Evolutionary conservation across 2,797 vertebrate genomes (phyloP).

Genomic region (Lepus oiostolus): DNA sequence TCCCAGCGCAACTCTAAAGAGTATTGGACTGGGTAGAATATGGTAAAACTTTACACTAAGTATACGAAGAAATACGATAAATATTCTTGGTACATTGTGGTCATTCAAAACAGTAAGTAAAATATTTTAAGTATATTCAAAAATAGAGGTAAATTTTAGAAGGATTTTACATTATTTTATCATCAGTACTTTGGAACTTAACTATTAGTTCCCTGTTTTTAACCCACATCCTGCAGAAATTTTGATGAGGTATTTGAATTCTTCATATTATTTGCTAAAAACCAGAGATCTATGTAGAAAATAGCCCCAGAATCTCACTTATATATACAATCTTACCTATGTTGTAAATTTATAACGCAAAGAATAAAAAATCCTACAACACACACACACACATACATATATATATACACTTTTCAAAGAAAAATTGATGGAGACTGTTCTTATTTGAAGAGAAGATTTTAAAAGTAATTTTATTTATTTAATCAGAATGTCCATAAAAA

Average conservation of each 20-base stretch:
- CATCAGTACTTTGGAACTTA: neutral
- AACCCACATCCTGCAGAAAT: neutral
- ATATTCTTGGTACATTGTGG: neutral
- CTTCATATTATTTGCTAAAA: neutral
- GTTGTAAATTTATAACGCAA: neutral
- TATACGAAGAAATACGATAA: neutral
- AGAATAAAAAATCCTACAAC: neutral
- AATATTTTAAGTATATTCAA: neutral
- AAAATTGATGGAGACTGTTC: neutral
- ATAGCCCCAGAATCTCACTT: accelerated
- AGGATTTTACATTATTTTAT: neutral
- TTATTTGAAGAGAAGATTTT: neutral
- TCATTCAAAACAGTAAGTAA: neutral
- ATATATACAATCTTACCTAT: neutral
- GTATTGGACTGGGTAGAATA: neutral
- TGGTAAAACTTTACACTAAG: neutral
- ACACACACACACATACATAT: too few species aligned
- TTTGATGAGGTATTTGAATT: neutral
- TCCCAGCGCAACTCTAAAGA: neutral
- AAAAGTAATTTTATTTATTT: neutral
- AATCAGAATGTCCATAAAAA: neutral
- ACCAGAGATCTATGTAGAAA: neutral
- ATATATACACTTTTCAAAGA: neutral
- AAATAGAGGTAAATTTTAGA: neutral
- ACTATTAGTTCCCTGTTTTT: neutral